Evolutionary conservation across 1,140 invertebrate genomes (phyloP).

Genomic region (Ceratitis capitata): DNA sequence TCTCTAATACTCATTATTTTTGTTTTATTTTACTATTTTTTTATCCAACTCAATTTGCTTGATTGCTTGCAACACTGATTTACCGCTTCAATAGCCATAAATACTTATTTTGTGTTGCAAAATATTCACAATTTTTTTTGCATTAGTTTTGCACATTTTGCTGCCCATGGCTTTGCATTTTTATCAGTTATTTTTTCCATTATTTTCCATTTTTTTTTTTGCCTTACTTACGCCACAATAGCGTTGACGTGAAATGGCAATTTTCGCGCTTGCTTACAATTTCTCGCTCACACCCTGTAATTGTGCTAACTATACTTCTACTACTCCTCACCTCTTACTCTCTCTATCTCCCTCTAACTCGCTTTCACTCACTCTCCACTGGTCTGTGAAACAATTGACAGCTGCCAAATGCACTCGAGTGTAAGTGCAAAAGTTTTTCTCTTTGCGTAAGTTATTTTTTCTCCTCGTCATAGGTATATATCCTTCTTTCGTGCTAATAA

Average conservation of each 20-base stretch:
- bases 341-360: background rate
- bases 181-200: background rate
- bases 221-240: background rate
- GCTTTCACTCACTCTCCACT: background rate
- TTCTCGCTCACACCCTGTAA: background rate
- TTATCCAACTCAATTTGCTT: background rate
- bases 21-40: background rate
- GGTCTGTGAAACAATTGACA: conserved; percentile 31
- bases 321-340: no score
- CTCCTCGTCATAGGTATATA: no score
- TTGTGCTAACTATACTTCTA: background rate
- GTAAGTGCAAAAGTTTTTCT: conserved; percentile 32
- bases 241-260: background rate
- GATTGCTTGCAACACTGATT: conserved; percentile 13
- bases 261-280: conserved; percentile 29
- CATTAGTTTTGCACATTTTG: background rate
- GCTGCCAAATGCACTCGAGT: conserved; percentile 32
- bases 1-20: conserved; percentile 43
- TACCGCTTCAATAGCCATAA: conserved; percentile 24
- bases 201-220: background rate
- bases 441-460: background rate
- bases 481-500: background rate
- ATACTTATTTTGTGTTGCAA: background rate
- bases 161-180: background rate
- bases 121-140: background rate